Evolutionary conservation across 2,888 invertebrate genomes (phyloP), one percentile per base, ranked within the genome.

Genomic region (Amiota communis): DNA sequence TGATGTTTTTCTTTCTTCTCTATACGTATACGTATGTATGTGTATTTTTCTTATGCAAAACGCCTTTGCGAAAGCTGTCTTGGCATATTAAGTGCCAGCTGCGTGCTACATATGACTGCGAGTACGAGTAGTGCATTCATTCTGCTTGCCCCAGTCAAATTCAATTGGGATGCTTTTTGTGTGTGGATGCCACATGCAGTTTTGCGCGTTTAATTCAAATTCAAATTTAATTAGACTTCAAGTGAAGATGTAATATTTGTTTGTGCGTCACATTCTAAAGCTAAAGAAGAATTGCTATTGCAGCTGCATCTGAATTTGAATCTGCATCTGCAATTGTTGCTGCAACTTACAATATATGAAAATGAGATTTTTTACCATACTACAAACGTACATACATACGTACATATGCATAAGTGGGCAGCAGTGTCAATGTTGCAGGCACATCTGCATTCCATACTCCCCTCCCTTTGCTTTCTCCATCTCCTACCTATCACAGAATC

Each of bases 201-300:
- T 59, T 74, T 74, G 78, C 79, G 80, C 77, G 80, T 80, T 80
- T 80, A 79, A 79, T 82, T 81, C 79, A 80, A 85, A 83, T 85
- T 86, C 86, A 86, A 87, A 87, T 86, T 87, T 87, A 87, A 87
- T 87, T 87, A 87, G 87, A 85, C 86, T 82, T 85, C 83, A 81
- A 84, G 82, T 83, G 82, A 84, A 85, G 83, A 81, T 80, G 83
- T 85, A 85, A 86, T 85, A 84, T 85, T 86, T 83, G 79, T 79
- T 80, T 80, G 81, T 82, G 81, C 80, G 74, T 78, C 77, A 80
- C 77, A 80, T 79, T 79, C 36, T 36, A 36, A 36, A 36, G 36
- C 36, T 2, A 36, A 36, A 36, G 36, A 36, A 36, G 36, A 36
- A 36, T 36, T 15, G 8, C 48, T 65, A 79, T 82, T 79, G 84